Evolutionary conservation across 2,888 invertebrate genomes (phyloP), one percentile per base, ranked within the genome.

Genomic region (Leucania comma): DNA sequence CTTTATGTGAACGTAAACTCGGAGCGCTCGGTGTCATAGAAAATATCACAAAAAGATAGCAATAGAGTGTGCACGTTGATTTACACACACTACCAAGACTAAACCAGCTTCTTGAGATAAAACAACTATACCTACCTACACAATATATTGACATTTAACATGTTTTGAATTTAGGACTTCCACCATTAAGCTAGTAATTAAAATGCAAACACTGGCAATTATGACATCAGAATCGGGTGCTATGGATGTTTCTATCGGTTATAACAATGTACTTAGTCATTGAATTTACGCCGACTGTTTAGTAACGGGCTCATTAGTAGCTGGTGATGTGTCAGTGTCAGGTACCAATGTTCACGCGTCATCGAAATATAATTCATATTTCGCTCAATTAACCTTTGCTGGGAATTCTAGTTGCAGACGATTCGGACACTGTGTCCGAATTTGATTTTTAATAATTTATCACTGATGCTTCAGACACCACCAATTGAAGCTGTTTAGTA

Each of bases 231-330:
- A 75, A 81, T 70, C 72, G 75, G 78, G 76, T 63, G 78, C 74
- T 87, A 84, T 84, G 83, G 85, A 82, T 85, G 84, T 87, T 85
- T 87, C 83, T 88, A 85, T 87, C 80, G 83, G 82, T 86, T 89
- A 88, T 87, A 88, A 89, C 87, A 89, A 90, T 87, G 88, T 88
- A 87, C 83, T 89, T 86, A 86, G 86, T 88, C 80, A 89, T 90
- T 87, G 87, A 82, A 82, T 85, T 84, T 86, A 91, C 93, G 92
- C 82, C 75, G 72, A 68, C 64, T 92, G 93, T 86, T 90, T 94
- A 87, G 86, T 90, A 91, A 93, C 89, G 86, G 89, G 80, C 90
- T 93, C 90, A 93, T 85, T 85, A 85, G 48, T 71, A 59, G 53
- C 50, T 63, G 32, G 78, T 72, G 80, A 83, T 84, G 81, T 81